Evolutionary conservation across 1,140 invertebrate species (phyloP).

Genomic region (Trigoniulus corallinus): DNA sequence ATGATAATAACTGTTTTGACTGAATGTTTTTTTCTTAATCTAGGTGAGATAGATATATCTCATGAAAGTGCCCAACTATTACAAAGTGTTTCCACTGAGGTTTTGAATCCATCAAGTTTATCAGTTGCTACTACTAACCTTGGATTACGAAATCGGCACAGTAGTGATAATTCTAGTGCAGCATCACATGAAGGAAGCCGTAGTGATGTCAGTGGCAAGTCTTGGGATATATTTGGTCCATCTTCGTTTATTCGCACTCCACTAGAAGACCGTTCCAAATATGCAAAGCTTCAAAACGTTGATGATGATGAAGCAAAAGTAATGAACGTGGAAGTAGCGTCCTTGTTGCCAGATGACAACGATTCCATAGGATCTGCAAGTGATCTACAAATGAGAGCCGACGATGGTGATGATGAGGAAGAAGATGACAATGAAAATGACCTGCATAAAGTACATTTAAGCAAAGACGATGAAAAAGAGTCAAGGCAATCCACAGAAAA

Average conservation of each 20-base stretch:
- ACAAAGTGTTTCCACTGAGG: too few relatives aligned
- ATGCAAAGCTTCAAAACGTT: constrained; percentile 42
- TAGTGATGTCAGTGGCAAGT: constrained; percentile 12
- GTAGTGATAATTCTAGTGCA: constrained; percentile 17
- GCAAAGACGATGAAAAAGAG: not conserved
- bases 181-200: constrained; percentile 14
- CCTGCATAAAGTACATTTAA: too few relatives aligned
- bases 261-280: constrained; percentile 55
- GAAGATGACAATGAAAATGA: constrained; percentile 30
- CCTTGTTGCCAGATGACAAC: constrained; percentile 26
- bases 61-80: too few relatives aligned
- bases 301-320: constrained; percentile 28
- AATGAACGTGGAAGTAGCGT: constrained; percentile 21
- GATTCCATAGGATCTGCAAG: constrained; percentile 58
- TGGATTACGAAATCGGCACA: constrained; percentile 12
- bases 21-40: too few relatives aligned
- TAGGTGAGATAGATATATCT: too few relatives aligned
- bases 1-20: too few relatives aligned
- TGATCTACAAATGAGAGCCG: constrained; percentile 40
- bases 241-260: constrained; percentile 44
- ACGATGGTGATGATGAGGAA: constrained; percentile 28
- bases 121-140: too few relatives aligned
- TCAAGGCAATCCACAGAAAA: too few relatives aligned
- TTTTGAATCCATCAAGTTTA: too few relatives aligned
- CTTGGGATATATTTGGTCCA: constrained; percentile 12